Evolutionary conservation across 2,888 invertebrate species (phyloP), one percentile per base, ranked within the genome.

Genomic region (Machimus atricapillus): DNA sequence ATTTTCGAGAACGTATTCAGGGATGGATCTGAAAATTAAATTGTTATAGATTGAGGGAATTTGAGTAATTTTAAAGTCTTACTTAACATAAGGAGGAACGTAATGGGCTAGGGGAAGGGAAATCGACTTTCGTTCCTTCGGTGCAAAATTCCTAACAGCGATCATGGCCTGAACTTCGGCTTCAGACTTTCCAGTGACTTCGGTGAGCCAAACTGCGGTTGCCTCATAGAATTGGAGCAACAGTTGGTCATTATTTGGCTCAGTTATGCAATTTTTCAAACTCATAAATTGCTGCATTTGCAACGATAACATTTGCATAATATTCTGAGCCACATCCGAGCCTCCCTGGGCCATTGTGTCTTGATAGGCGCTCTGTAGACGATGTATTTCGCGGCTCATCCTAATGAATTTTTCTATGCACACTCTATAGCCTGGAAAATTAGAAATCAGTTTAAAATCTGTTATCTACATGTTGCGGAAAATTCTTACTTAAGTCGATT

Each of bases 1-100:
- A 92, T 98, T 98, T 92, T 98, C 98, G 79, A 98, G 93, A 52
- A 98, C 93, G 91, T 97, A 96, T 92, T 99, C 98, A 74, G 98
- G 98, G 91, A 98, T 94, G 91, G 96, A 97, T 90, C 96, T 96
- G 91, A 86, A 92, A 91, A 46, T 12, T 76, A 87, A 87, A 34
- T 37, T 73, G 27, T 27, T n/a, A 27, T 14, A 46, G 27, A 74
- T 66, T 91, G 91, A 12, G 78, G 87, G 83, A 74, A 78, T 43
- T 8, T 46, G 74, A 88, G 27, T 19, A 73, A 16, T 52, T 40
- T 6, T 66, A 78, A 87, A 46, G 7, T 0, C 19, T 91, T 91
- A 96, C 96, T 95, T 95, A 85, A 97, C 92, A 3, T 95, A 96
- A 81, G 94, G 94, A 1, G 96, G 96, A 88, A 96, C 94, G 86